Percentiles rank a stretch among this genome's conserved stretches.
These are phyloP conservation scores for Vespertilio murinus DNA, from an alignment of 2,797 vertebrate genomes.

Conservation along the genomic window DNA sequence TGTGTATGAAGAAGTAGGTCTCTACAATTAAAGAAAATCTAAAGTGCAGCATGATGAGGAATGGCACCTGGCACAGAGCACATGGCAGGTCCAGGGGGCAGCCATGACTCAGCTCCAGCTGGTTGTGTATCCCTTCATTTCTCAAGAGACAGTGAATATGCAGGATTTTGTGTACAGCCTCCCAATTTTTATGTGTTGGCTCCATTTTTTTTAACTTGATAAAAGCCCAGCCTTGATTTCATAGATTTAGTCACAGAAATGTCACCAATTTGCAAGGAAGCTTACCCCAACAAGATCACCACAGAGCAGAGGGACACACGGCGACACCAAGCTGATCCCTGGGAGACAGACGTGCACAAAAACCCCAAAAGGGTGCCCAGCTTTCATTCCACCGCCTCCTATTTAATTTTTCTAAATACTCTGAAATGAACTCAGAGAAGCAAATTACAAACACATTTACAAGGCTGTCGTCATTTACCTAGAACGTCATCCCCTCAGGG, in stretches of 20 bases:
- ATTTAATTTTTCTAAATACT: neutral
- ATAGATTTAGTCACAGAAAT: neutral
- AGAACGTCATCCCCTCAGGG: neutral
- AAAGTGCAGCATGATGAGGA: neutral
- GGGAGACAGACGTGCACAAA: neutral
- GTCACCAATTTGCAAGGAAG: neutral
- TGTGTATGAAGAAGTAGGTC: neutral
- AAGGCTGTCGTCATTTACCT: neutral
- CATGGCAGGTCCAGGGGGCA: neutral
- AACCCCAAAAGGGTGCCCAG: neutral
- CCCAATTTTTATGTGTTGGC: neutral
- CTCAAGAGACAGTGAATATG: neutral
- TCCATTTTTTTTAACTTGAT: neutral
- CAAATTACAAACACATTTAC: neutral
- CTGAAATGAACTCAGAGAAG: conserved; percentile 28
- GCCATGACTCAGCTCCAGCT: neutral
- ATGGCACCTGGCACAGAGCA: neutral
- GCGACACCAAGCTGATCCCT: neutral
- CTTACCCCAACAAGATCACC: neutral
- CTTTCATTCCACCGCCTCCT: neutral
- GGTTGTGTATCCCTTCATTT: neutral
- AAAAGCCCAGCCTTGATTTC: neutral
- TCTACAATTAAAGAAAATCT: neutral
- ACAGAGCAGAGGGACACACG: neutral
- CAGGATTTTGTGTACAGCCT: neutral